A percentile compares a stretch with the other conserved stretches of the same genome.
These are phyloP conservation scores for Drosophila ironensis DNA, from an alignment of 1,140 invertebrate species.

Conservation along the genomic window DNA sequence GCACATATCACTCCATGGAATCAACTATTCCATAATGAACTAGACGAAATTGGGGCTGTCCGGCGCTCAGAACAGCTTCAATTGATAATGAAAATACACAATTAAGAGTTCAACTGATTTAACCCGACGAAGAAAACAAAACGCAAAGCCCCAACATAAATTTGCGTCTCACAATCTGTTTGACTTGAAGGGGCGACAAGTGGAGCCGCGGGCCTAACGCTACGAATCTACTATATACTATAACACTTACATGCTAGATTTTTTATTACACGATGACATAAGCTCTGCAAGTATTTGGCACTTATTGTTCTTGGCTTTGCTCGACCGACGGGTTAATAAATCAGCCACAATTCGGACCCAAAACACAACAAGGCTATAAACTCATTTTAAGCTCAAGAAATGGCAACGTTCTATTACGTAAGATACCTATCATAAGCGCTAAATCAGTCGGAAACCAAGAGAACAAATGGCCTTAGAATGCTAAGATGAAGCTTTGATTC, in stretches of 20 bases:
- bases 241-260: not conserved
- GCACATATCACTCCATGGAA: conserved; percentile 41
- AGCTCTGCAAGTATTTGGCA: conserved; percentile 36
- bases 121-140: conserved; percentile 63
- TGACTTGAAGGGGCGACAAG: not conserved
- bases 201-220: too few species aligned
- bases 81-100: conserved; percentile 69
- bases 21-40: conserved; percentile 15
- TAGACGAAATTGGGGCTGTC: conserved; percentile 9
- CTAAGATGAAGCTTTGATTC: not conserved
- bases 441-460: too few species aligned
- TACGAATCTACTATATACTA: too few species aligned
- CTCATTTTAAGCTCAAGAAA: conserved; percentile 16
- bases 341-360: conserved; percentile 25
- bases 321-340: conserved; percentile 43
- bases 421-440: too few species aligned
- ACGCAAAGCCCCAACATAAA: conserved; percentile 49
- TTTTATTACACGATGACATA: conserved; percentile 45
- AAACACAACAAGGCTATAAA: conserved; percentile 1
- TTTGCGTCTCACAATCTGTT: conserved; percentile 16
- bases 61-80: conserved; percentile 35
- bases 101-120: conserved; percentile 71
- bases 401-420: conserved; percentile 11
- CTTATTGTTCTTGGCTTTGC: conserved; percentile 24
- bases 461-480: too few species aligned